Conservation (phyloP, 2,797 vertebrate genomes). For the Myoxocephalus aenaeus region DNA sequence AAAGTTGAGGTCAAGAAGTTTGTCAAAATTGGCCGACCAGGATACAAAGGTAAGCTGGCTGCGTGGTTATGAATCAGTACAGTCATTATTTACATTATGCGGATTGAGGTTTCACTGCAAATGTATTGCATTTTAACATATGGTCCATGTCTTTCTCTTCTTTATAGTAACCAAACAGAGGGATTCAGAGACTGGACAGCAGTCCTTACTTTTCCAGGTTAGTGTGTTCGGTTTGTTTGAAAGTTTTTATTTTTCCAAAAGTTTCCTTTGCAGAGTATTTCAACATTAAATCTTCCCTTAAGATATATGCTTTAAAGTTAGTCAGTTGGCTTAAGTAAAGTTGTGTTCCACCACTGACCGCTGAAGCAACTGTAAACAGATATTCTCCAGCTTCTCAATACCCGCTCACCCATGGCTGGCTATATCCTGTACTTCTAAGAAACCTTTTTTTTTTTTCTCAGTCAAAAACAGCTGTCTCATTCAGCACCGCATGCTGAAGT, state of each 20-base stretch:
- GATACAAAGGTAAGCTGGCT: constrained; percentile 91
- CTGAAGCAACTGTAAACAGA: background rate
- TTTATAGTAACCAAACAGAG: constrained; percentile 95
- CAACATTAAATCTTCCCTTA: background rate
- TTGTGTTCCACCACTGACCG: background rate
- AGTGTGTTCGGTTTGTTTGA: constrained; percentile 16
- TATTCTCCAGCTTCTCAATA: background rate
- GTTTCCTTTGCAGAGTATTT: background rate
- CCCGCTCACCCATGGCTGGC: too few species aligned
- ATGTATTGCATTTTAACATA: background rate
- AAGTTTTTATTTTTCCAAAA: background rate
- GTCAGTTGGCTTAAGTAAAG: background rate
- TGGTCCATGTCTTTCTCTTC: constrained; percentile 1
- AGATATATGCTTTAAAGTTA: background rate
- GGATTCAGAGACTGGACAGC: constrained; percentile 93
- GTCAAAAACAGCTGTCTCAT: background rate
- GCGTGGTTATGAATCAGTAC: background rate
- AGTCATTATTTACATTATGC: background rate
- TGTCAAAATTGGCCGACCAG: constrained; percentile 97
- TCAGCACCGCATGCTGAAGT: background rate
- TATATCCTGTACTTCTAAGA: background rate
- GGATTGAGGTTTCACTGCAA: background rate
- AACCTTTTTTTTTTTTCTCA: background rate
- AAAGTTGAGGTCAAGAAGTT: constrained; percentile 99
- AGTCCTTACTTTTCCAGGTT: constrained; percentile 98